Base-by-base conservation (phyloP, 1,140 invertebrate genomes). In the Ips typographus region DNA sequence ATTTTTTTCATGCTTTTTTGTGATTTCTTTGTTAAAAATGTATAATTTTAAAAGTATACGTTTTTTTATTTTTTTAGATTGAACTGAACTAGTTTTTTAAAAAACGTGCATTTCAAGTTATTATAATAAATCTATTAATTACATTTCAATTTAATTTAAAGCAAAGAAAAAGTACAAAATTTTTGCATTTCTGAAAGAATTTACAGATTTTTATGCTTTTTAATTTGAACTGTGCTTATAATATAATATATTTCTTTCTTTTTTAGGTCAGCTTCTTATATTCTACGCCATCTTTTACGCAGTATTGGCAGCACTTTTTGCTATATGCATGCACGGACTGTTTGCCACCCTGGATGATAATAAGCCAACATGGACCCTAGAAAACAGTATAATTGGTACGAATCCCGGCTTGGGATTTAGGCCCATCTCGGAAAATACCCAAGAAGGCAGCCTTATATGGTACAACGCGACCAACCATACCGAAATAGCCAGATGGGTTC, bases 331-430 rank as follows among this genome's bases (percentile, higher is more conserved):
- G 86, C 88, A 91, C 63, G 89, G 89, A 2, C 83, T 96, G 43
- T 84, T 93, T 66, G 82, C 88, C 7, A 90, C 91, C 0, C 75
- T 97, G 40, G 85, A 90, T 71, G 78, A 87, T 0, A 80, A 87
- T 7, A 82, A 83, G 73, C 94, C 95, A 0, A 90, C 84, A 76
- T 93, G 89, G 83, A 84, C 85, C 71, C 81, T 94, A 56, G 85
- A 87, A 0, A 82, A 86, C 1, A 94, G 93, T 59, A 79, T 95
- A 47, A 94, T 97, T 73, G 94, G 94, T 79, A 88, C 88, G 51
- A 96, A 94, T 85, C 94, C 95, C 74, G 94, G 93, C 38, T 82
- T 98, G 77, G 95, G 94, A 44, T 96, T 94, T 80, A 85, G 94
- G 60, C 95, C 95, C 0, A 85, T 94, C 61, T 86, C 94, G 37